Evolutionary conservation across 2,888 invertebrate genomes (phyloP), one percentile per base, ranked within the genome.

Genomic region (Mythimna pallens): DNA sequence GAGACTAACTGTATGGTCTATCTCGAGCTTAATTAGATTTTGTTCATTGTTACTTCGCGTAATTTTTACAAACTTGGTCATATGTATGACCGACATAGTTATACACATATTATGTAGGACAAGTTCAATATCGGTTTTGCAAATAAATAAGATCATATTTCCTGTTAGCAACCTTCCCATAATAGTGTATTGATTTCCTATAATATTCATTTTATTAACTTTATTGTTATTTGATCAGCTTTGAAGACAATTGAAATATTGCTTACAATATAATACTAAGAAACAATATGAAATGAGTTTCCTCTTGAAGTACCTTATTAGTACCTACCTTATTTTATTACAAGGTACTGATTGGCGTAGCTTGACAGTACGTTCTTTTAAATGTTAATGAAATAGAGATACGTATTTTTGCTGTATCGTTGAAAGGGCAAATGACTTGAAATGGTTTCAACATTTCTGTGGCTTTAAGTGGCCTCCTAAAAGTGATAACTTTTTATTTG

Each of bases 1-100:
- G 82, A 78, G 59, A 80, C 75, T 80, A 76, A 71, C 73, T 59
- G 78, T 76, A 81, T 71, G 73, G 78, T 78, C 65, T 70, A 65
- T 80, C 73, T 78, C 68, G 67, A 50, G 68, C 73, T 72, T 80
- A 82, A 84, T 86, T 86, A 84, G 80, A 85, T 81, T 85, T 70
- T 61, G 63, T 83, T 82, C 80, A 80, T 73, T 70, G 70, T 78
- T 70, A 85, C 65, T 69, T 66, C 65, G 57, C 9, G 47, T 55
- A 59, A 55, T 75, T 76, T 68, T 79, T 68, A 43, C 22, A 50
- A 62, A 55, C 30, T 55, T 58, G 5, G 14, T 40, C 50, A 54
- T 73, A 14, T 61, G n/a, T 65, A 36, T 52, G 20, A 9, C n/a
- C 6, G 9, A 57, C 5, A 30, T 30, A 47, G 1, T 0, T 34